Base-by-base conservation (phyloP, 92 coral and sea anemone species). In the Ricordea florida region DNA sequence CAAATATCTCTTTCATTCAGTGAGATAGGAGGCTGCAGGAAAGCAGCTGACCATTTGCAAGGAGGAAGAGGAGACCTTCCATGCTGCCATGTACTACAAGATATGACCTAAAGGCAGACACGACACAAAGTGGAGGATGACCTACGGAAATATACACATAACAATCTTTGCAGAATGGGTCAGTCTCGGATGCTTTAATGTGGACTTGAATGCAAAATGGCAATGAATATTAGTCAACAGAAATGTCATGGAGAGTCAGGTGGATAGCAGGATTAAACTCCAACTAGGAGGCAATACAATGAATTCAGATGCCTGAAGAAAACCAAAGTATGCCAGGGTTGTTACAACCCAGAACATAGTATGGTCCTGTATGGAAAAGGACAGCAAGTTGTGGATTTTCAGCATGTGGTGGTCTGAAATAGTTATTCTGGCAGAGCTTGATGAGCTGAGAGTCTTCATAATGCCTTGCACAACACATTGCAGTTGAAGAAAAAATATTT, bases 171-270 rank as follows among this genome's bases (percentile, higher is more conserved):
- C 57, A 30, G 14, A 72, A 57, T 14, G 79, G 68, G 29, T 72
- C 67, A 20, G 79, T 57, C n/a, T 72, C 41, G 22, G 79, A 72
- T 49, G 47, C 68, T 26, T 73, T 73, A 3, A 73, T 58, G 3
- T 26, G 28, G 6, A 57, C 43, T 3, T 32, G 69, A 0, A 58
- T 9, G 3, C 46, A 25, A 4, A 57, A 40, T 1, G 79, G 79
- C 6, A 10, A n/a, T 14, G 20, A 2, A 14, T 14, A 35, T 5
- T 10, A 17, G 29, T 72, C 68, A 2, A 29, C 23, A 0, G 79
- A 27, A 1, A 58, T 21, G 24, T 57, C 79, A 8, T 21, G 43
- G 17, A 43, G 37, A 11, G 32, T 32, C 6, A 72, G 69, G 11
- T 41, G 68, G 22, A 36, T 22, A 17, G 59, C 2, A 10, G 58